Evolutionary conservation across 64 coral and sea anemone species (phyloP), one percentile per base, ranked within the genome.

Genomic region (Pocillopora damicornis): DNA sequence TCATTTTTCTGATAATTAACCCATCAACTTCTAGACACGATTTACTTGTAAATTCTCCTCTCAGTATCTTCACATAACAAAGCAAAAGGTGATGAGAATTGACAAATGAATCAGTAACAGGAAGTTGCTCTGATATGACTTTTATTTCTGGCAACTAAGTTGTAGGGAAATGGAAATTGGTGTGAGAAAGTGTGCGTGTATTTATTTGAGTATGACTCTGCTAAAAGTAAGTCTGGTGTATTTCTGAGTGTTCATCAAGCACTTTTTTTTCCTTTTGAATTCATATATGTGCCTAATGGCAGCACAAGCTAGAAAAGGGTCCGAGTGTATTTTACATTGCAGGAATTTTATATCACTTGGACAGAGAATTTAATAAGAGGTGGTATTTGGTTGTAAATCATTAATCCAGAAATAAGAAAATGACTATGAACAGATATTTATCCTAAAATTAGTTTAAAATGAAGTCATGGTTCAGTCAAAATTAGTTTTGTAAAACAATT

Each of bases 361-460:
- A 51, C 42, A 51, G 57, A 63, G 72, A 87, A 87, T 60, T 14
- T 75, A 75, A 34, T 34, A 35, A 59, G 23, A 38, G 23, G 75
- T 10, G 61, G 80, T n/a, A 7, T 18, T 14, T 75, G 74, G 74
- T 87, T 75, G 86, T 87, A 76, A 87, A 87, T 83, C 37, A 67
- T 83, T 35, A 56, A 22, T 68, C 13, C 42, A 75, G 58, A 72
- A 56, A 73, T 14, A 51, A 11, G 12, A 71, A 59, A 35, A 75
- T 75, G 37, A 75, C 25, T 63, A 83, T 35, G 25, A 87, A 73
- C 59, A 63, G 57, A 75, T 87, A 87, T 87, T 87, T 87, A 76
- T 87, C 71, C 4, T n/a, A 76, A 25, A 5, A 58, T 59, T 35
- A 71, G 20, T n/a, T 20, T 25, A 11, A 11, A 8, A 1, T 25